Base-by-base conservation (phyloP, 2,888 invertebrate species). In the Noctua janthe region DNA sequence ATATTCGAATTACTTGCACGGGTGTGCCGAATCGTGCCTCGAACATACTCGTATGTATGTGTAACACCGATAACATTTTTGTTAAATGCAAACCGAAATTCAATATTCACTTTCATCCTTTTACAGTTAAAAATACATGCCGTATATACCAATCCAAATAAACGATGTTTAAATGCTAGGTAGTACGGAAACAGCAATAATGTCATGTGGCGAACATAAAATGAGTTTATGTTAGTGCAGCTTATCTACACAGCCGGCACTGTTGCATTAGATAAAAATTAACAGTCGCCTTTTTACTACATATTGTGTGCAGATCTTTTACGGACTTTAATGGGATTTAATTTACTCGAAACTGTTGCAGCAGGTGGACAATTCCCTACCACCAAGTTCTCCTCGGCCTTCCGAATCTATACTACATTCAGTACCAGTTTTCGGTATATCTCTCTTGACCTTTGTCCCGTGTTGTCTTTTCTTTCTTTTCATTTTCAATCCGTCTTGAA, bases 251-350 rank as follows among this genome's bases (percentile, higher is more conserved):
- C 70, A 43, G 67, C 71, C 77, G 75, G 72, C 54, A 59, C 47
- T 78, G 76, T 51, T 83, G 69, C 69, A 80, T 80, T 86, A 87
- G 89, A 87, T 87, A 87, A 87, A 43, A 72, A 72, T 51, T 69
- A 80, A 84, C 80, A 81, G 67, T 76, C 74, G 71, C 73, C 66
- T 67, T 76, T 81, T 81, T 67, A 74, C 56, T 74, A 67, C 64
- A 59, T 43, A 76, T 71, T 77, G 67, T 82, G 62, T 35, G 29
- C 69, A 81, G 49, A 71, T 71, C 47, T 43, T 56, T 70, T 81
- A 11, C n/a, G 8, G n/a, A 64, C 11, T 73, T 67, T 5, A 35
- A 23, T 56, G 23, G 29, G 43, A 66, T 23, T 59, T 51, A 17
- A 82, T 80, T 56, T 29, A 51, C n/a, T 54, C 8, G 17, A 39